Base-by-base conservation (phyloP, 2,888 invertebrate genomes). In the Sphaerophoria rueppellii region DNA sequence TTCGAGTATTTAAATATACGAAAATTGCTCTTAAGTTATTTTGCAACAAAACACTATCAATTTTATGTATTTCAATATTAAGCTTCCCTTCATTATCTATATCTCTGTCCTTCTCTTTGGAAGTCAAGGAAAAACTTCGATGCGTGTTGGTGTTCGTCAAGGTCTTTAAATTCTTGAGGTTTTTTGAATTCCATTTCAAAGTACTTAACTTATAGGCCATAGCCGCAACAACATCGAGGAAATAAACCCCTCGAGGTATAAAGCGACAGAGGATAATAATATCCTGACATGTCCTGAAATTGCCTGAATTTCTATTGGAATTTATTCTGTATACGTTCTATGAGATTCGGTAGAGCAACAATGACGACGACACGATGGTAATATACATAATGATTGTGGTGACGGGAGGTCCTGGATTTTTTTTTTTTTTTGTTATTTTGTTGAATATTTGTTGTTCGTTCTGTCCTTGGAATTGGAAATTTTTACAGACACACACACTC, bases 231-330 rank as follows among this genome's bases (percentile, higher is more conserved):
- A 32, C 12, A 11, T 12, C 60, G 43, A 60, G 43, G 54, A n/a
- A 16, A 24, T 12, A 24, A 24, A 48, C 67, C 46, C 43, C 61
- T 40, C 12, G 37, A 61, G 55, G 54, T 57, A 50, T 67, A 77
- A 63, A 67, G 24, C 67, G 77, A 77, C 54, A 82, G 24, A 24
- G 61, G 77, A 76, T 67, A 73, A 76, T 67, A 61, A 74, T 74
- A 67, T 67, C 32, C 52, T 55, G 37, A 32, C 69, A 73, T 58
- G 34, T 46, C 63, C 61, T 54, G 9, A 63, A 78, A 70, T 74
- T 70, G 54, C 24, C 57, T 46, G 50, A 74, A 71, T 70, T 82
- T 74, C 57, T 74, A 70, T 79, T 78, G 78, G 78, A 74, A 78
- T 82, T 65, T 74, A 74, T 76, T 54, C 67, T 72, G 72, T 79